Percentiles rank a stretch among this genome's conserved stretches.
phyloP scores from a whole-genome alignment of 2,113 vertebrate species.

The Sciurus niger region DNA sequence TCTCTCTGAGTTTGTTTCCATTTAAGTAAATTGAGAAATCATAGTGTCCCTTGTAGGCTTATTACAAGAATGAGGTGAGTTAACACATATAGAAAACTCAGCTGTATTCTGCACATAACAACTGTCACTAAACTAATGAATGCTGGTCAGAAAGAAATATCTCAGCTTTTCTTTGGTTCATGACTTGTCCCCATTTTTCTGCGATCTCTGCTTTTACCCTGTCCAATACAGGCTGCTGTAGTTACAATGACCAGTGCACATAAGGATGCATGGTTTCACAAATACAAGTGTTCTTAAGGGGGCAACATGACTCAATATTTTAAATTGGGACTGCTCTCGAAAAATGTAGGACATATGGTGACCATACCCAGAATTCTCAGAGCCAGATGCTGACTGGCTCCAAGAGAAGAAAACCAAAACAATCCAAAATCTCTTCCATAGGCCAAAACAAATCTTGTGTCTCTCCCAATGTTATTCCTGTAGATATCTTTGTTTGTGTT shows the following conservation, averaged over 20 bases:
- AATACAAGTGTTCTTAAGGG: slow-evolving; percentile 37
- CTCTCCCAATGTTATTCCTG: slow-evolving; percentile 74
- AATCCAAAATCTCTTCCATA: slow-evolving; percentile 68
- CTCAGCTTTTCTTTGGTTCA: slow-evolving; percentile 5
- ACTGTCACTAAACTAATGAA: neutral
- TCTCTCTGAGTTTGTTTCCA: slow-evolving; percentile 8
- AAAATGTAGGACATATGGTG: slow-evolving; percentile 75
- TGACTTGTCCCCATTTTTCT: neutral
- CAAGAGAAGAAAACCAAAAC: slow-evolving; percentile 77
- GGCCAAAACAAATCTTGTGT: slow-evolving; percentile 81
- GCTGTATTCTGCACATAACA: neutral
- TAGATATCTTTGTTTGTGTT: slow-evolving; percentile 77
- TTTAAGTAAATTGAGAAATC: neutral
- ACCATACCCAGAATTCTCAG: slow-evolving; percentile 63
- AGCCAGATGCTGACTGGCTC: slow-evolving; percentile 75
- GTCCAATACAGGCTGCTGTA: neutral
- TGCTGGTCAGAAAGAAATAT: no score
- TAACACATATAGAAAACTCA: neutral
- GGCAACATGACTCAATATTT: slow-evolving; percentile 59
- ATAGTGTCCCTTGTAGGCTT: neutral
- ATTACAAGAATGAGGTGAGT: neutral
- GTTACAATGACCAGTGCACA: neutral
- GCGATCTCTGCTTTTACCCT: neutral
- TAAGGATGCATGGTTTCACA: slow-evolving; percentile 11
- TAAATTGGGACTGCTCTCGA: slow-evolving; percentile 36